These are phyloP conservation scores for Euschistus heros DNA, from an alignment of 1,140 invertebrate genomes.

Conservation along the genomic window DNA sequence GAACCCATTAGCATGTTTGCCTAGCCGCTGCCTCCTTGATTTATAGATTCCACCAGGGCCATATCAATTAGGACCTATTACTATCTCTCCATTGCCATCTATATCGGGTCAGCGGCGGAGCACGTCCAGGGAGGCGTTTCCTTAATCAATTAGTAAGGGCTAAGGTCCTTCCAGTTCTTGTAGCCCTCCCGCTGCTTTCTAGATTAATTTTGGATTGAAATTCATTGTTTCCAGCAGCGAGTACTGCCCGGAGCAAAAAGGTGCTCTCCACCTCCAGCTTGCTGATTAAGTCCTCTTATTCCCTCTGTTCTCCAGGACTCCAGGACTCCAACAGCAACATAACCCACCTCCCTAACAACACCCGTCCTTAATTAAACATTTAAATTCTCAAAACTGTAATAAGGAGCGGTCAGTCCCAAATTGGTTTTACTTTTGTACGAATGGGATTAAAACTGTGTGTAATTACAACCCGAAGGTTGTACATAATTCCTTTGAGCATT, in stretches of 20 bases:
- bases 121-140: not conserved
- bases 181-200: not conserved
- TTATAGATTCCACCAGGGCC: not conserved
- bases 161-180: too few relatives aligned
- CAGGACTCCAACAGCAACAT: too few relatives aligned
- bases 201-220: constrained; percentile 24
- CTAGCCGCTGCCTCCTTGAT: not conserved
- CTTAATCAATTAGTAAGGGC: not conserved
- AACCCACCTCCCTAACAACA: too few relatives aligned
- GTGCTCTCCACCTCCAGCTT: not conserved
- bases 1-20: too few relatives aligned
- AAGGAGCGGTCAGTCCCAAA: too few relatives aligned
- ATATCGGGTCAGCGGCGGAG: not conserved
- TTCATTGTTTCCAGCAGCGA: constrained; percentile 12
- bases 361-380: too few relatives aligned
- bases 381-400: too few relatives aligned
- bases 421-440: too few relatives aligned
- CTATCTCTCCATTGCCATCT: not conserved
- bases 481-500: too few relatives aligned
- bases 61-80: constrained; percentile 16
- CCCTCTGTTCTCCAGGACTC: too few relatives aligned
- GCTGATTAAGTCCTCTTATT: not conserved
- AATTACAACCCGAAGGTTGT: too few relatives aligned
- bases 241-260: not conserved
- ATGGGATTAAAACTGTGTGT: too few relatives aligned